Percentiles rank a stretch among this genome's conserved stretches.
Evolutionary conservation across 2,797 vertebrate species (phyloP).

Genomic region (Tenualosa thibaudeaui): DNA sequence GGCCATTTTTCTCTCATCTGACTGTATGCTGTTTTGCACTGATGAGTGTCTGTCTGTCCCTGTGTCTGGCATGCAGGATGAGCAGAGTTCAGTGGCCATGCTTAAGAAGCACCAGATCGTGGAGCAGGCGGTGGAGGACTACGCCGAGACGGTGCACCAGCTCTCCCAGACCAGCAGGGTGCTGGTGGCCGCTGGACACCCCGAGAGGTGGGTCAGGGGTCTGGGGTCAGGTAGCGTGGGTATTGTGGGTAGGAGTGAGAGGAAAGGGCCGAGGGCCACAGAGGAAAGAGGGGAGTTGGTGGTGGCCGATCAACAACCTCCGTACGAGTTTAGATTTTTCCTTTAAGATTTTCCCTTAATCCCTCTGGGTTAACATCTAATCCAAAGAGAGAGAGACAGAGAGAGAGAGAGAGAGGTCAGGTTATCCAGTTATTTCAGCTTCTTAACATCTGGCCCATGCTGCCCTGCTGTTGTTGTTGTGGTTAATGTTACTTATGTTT

Average conservation of each 20-base stretch:
- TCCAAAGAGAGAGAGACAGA: neutral
- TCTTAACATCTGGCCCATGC: neutral
- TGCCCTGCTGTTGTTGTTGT: neutral
- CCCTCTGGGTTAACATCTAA: neutral
- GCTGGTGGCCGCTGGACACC: constrained; percentile 87
- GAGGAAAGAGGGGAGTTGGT: neutral
- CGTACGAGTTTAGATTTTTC: neutral
- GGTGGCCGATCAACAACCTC: neutral
- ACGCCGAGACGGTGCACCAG: constrained; percentile 93
- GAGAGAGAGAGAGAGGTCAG: neutral
- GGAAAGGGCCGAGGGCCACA: neutral
- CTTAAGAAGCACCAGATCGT: constrained; percentile 97
- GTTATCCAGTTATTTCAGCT: neutral
- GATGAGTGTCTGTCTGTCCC: neutral
- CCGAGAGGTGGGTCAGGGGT: constrained; percentile 77
- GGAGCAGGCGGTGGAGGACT: constrained; percentile 96
- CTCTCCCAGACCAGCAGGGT: constrained; percentile 92
- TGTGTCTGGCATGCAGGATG: constrained; percentile 75
- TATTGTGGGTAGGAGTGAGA: neutral
- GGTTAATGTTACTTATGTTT: neutral
- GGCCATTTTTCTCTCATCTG: no score
- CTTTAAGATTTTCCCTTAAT: neutral
- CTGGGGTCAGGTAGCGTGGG: neutral
- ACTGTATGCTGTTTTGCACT: neutral
- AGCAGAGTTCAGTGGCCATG: constrained; percentile 97